Evolutionary conservation across 2,888 invertebrate genomes (phyloP), one percentile per base, ranked within the genome.

Genomic region (Trissolcus japonicus): DNA sequence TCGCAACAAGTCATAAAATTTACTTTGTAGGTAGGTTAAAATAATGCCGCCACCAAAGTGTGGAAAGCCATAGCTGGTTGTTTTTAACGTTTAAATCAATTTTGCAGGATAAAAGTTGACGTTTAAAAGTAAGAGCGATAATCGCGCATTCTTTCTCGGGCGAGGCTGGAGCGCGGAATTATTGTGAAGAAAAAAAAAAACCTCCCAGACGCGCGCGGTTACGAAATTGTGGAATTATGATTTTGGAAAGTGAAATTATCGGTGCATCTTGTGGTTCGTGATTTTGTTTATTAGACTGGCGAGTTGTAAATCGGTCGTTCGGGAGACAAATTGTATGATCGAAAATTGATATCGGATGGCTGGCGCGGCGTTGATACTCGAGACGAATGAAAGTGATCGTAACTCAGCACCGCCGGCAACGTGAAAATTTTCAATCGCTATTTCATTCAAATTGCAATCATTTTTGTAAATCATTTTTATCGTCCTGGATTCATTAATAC

Each of bases 1-100:
- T 43, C 54, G 74, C 57, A 67, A 54, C 67, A 76, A 72, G 50
- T 72, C 71, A 50, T 53, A 48, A 66, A 67, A 76, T 72, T 76
- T 76, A 62, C 67, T 71, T 71, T 35, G 51, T 43, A 16, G 29
- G 41, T 56, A 25, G 35, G 35, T 35, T 7, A 35, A 35, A 35
- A 7, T 35, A 35, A 35, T 35, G 9, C 9, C 35, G 35, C 25
- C 4, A 25, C 25, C 25, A 25, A 25, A 11, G 35, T 9, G 35
- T 1, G 35, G 35, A 35, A 35, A 35, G 35, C 35, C 35, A 9
- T 35, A 11, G 25, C 11, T 35, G 35, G 35, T 35, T 35, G 35
- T 6, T 35, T 59, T 53, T 53, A 19, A 53, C 54, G 63, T 55
- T 72, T 72, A 63, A 72, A 72, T 72, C 72, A 72, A 72, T 72